Conservation (phyloP, 92 coral and sea anemone species). For the Galaxea fascicularis region DNA sequence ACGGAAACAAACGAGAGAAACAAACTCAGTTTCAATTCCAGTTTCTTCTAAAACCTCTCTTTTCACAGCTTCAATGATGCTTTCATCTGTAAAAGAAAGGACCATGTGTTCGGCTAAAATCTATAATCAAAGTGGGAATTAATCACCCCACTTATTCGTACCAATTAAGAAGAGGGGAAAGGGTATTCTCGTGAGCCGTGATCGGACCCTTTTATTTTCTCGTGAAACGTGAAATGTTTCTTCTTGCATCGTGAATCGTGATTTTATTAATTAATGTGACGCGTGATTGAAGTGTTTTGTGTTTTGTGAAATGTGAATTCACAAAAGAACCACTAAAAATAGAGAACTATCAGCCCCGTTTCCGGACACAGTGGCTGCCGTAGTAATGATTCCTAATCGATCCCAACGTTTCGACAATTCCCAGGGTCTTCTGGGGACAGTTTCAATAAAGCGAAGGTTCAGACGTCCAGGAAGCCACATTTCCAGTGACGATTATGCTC, state of each 20-base stretch:
- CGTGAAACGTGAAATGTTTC: no score
- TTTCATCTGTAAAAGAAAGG: slow-evolving; percentile 64
- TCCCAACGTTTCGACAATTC: neutral
- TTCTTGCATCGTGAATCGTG: neutral
- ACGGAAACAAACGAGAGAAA: slow-evolving; percentile 76
- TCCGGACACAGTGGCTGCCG: neutral
- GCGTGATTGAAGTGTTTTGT: neutral
- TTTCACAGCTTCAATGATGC: slow-evolving; percentile 80
- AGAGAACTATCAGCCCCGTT: neutral
- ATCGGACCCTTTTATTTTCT: no score
- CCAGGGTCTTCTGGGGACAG: neutral
- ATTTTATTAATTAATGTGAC: neutral
- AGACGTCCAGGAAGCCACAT: neutral
- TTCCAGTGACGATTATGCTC: neutral
- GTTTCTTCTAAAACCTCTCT: slow-evolving; percentile 92
- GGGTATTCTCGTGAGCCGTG: no score
- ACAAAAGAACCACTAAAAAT: neutral
- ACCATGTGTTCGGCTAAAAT: neutral
- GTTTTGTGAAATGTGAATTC: neutral
- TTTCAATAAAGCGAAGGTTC: neutral
- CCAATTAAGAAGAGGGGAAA: no score
- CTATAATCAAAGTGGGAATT: neutral
- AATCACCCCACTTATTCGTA: no score
- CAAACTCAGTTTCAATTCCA: slow-evolving; percentile 79
- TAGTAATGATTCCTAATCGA: neutral